phyloP scores from a whole-genome alignment of 2,888 invertebrate genomes.

The Bursaphelenchus okinawaensis region DNA sequence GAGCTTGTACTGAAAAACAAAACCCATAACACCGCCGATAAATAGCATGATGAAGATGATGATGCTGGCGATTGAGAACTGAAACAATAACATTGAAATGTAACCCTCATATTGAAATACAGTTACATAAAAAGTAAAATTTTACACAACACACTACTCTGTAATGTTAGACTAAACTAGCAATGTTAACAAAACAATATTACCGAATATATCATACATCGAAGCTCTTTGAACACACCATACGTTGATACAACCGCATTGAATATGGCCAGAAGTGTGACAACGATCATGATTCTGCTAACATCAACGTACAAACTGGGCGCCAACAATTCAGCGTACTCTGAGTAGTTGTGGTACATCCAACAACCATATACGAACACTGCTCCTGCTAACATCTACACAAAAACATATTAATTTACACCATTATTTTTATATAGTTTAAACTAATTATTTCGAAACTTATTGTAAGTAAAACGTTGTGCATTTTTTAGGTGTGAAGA shows the following conservation, averaged over 20 bases:
- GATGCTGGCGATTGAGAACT: constrained; percentile 49
- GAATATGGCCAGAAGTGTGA: constrained; percentile 39
- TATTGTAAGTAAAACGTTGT: too few species aligned
- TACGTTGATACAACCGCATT: constrained; percentile 44
- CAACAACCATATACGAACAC: constrained; percentile 51
- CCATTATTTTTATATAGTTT: too few species aligned
- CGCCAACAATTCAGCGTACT: constrained; percentile 52
- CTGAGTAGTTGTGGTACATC: constrained; percentile 43
- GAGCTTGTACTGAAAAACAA: constrained; percentile 53
- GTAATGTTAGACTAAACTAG: not conserved
- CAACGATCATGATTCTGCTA: constrained; percentile 42
- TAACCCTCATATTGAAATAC: too few species aligned
- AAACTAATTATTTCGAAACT: not conserved
- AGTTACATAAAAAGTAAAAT: too few species aligned
- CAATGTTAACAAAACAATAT: constrained; percentile 3
- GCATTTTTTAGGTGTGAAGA: too few species aligned
- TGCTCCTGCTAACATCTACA: constrained; percentile 43
- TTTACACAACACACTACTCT: too few species aligned
- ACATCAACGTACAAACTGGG: constrained; percentile 56
- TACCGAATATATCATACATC: constrained; percentile 54
- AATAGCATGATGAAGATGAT: constrained; percentile 53
- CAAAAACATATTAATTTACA: constrained; percentile 7
- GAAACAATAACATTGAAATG: constrained; percentile 22
- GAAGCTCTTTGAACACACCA: constrained; percentile 45
- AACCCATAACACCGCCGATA: constrained; percentile 55